A percentile compares a stretch with the other conserved stretches of the same genome.
phyloP scores from a whole-genome alignment of 2,888 invertebrate species.

The Diogma glabrata region DNA sequence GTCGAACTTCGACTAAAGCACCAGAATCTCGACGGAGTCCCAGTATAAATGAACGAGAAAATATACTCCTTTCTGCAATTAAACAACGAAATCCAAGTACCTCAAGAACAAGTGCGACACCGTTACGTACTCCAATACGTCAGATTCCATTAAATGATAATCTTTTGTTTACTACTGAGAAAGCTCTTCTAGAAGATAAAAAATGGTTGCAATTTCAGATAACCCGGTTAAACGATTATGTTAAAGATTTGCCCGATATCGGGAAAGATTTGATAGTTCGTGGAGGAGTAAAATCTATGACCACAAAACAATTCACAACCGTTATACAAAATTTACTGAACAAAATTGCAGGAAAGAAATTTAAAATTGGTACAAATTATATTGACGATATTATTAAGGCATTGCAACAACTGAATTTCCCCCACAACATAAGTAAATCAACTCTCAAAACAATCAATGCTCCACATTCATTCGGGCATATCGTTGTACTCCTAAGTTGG shows the following conservation, averaged over 20 bases:
- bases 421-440: slow-evolving; percentile 31
- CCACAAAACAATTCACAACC: slow-evolving; percentile 32
- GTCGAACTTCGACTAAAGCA: slow-evolving; percentile 21
- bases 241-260: slow-evolving; percentile 22
- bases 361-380: slow-evolving; percentile 27
- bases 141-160: slow-evolving; percentile 12
- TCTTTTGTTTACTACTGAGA: slow-evolving; percentile 25
- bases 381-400: slow-evolving; percentile 30
- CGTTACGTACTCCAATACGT: slow-evolving; percentile 18
- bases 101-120: slow-evolving; percentile 19
- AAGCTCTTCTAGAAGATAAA: slow-evolving; percentile 29
- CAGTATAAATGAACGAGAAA: slow-evolving; percentile 10
- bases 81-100: slow-evolving; percentile 16
- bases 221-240: slow-evolving; percentile 26
- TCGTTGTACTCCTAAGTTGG: slow-evolving; percentile 29
- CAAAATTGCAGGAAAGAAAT: slow-evolving; percentile 27
- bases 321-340: slow-evolving; percentile 30
- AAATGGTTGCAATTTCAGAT: slow-evolving; percentile 29
- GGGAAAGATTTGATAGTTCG: slow-evolving; percentile 23
- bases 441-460: slow-evolving; percentile 34
- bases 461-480: slow-evolving; percentile 31
- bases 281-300: slow-evolving; percentile 29
- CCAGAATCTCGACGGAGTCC: neutral
- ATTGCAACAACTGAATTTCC: slow-evolving; percentile 30
- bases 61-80: slow-evolving; percentile 20